Base-by-base conservation (phyloP, 1,140 invertebrate genomes). In the Cherax destructor region DNA sequence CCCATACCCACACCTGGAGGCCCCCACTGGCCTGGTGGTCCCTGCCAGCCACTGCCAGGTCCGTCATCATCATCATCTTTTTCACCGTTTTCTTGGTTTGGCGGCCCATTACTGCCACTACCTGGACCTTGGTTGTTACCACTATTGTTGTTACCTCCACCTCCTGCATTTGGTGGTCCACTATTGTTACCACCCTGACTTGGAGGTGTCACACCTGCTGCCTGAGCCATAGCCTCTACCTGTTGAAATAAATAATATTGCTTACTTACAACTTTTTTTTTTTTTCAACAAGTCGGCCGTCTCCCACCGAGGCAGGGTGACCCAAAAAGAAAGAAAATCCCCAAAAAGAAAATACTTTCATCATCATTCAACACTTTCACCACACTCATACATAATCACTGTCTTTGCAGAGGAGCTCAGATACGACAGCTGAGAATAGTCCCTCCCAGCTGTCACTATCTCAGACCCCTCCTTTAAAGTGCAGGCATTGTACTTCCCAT, bases 141-240 rank as follows among this genome's bases (percentile, higher is more conserved):
- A 74, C 78, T 86, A 18, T 74, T 78, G 3, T 91, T 78, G 18
- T 89, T 91, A 69, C 69, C 79, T 76, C 88, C 88, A 47, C 61
- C 80, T 7, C 80, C 83, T 7, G 78, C 47, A 65, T 81, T 81
- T 69, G 59, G 59, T 11, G 41, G 41, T 52, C 76, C 83, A 72
- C 74, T 61, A 72, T 30, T 79, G 9, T 52, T 69, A 65, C 88
- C 88, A 61, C 88, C 88, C 69, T 93, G 92, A 24, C 83, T 91
- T 1, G 85, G 84, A 13, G 93, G 89, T 10, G 93, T 93, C 30
- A 94, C 94, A 72, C 94, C 94, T 69, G 94, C 94, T 77, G 95
- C 94, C 79, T 94, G 94, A 18, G 95, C 95, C 95, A 95, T 95
- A 18, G 94, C 94, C 94, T 95, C 95, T 76, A 95, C 95, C 94